Conservation (phyloP, 2,888 invertebrate genomes). For the Trichogramma evanescens region DNA sequence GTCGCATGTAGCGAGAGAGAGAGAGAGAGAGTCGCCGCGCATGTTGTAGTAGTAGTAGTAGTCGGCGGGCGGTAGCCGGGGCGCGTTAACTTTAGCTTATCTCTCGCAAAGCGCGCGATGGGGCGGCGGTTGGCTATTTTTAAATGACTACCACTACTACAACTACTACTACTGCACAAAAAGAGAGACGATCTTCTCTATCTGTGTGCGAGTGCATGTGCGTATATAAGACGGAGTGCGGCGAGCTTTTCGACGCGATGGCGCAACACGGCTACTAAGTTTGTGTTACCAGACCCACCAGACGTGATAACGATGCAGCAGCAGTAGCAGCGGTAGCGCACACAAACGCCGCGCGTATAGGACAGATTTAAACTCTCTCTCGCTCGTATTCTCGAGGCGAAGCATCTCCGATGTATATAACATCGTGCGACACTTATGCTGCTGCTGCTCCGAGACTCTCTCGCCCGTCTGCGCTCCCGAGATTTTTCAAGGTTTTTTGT, state of each 20-base stretch:
- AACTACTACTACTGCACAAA: neutral
- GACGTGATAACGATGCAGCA: neutral
- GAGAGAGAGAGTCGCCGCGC: neutral
- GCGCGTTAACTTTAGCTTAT: constrained; percentile 27
- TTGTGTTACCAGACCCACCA: neutral
- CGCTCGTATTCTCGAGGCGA: neutral
- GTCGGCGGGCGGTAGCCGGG: neutral
- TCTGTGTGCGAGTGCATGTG: neutral
- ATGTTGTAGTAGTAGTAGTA: neutral
- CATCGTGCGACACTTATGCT: too few relatives aligned
- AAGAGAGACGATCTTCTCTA: too few relatives aligned
- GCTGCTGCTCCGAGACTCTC: too few relatives aligned
- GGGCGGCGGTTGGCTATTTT: constrained; percentile 21
- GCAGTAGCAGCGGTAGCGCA: neutral
- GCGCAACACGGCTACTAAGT: too few relatives aligned
- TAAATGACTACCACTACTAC: neutral
- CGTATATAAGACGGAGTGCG: neutral
- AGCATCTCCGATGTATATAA: too few relatives aligned
- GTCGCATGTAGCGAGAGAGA: neutral
- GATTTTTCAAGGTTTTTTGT: too few relatives aligned
- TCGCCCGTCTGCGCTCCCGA: too few relatives aligned
- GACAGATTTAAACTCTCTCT: neutral
- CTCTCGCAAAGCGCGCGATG: constrained; percentile 15
- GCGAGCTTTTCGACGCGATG: neutral
- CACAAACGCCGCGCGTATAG: constrained; percentile 2